Evolutionary conservation across 2,797 vertebrate genomes (phyloP).

Genomic region (Apodemus agrarius): DNA sequence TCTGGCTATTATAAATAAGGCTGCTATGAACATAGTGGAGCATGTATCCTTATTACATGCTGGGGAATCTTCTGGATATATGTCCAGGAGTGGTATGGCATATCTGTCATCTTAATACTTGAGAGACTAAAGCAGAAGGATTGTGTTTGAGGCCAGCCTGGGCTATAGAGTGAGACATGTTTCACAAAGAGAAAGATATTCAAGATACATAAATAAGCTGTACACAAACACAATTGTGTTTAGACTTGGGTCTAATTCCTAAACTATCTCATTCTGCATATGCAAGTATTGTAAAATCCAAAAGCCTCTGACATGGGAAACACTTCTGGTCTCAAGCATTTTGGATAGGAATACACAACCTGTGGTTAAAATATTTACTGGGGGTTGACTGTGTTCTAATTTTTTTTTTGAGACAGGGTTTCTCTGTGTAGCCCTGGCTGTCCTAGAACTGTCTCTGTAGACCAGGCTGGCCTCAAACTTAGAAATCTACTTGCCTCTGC

Average conservation of each 20-base stretch:
- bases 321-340: neutral
- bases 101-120: neutral
- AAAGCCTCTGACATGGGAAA: neutral
- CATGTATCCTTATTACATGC: too few species aligned
- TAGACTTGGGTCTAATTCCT: neutral
- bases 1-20: too few species aligned
- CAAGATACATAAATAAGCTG: neutral
- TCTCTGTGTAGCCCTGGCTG: too few species aligned
- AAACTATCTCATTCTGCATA: neutral
- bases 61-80: too few species aligned
- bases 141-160: neutral
- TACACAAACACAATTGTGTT: neutral
- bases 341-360: neutral
- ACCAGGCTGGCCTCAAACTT: too few species aligned
- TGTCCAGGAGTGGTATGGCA: too few species aligned
- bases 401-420: neutral
- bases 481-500: too few species aligned
- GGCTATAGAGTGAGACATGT: neutral
- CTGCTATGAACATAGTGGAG: too few species aligned
- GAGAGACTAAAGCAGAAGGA: neutral
- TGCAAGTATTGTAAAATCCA: neutral
- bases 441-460: too few species aligned
- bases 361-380: slow-evolving; percentile 50
- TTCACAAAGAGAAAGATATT: neutral
- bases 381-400: neutral